Base-by-base conservation (phyloP, 37 sponge, comb jelly and placozoan genomes). In the Ephydatia muelleri region DNA sequence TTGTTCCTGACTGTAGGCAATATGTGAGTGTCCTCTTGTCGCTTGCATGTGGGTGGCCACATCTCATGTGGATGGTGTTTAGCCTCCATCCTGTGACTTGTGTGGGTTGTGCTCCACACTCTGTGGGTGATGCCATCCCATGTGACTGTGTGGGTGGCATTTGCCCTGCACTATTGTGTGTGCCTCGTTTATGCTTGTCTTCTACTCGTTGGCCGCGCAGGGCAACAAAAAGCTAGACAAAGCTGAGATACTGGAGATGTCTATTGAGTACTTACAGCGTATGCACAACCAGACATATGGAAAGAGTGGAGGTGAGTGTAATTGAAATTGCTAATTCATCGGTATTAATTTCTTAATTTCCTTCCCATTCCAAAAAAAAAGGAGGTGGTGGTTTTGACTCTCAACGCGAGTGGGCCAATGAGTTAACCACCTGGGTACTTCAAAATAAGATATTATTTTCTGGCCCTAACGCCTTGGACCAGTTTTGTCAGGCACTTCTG, bases 231-330 rank as follows among this genome's bases (percentile, higher is more conserved):
- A 95, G 79, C 82, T 95, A 67, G 95, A 95, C 90, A 95, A 95
- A 76, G 95, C 95, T 14, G 95, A 95, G 38, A 92, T 95, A 23
- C 81, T 95, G n/a, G 95, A 95, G 79, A 95, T 95, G 95, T 70
- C 87, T 26, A 95, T 95, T 48, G 93, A 92, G 26, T 95, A 92
- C 49, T 57, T 95, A 13, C 87, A 89, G 68, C 64, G 90, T 49
- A 49, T 95, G 35, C 92, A 91, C 33, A 67, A 73, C 23, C 93
- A 93, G 70, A 75, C 49, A 27, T 25, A 74, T 28, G 86, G 88
- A 33, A 40, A 38, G 26, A 2, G 38, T 5, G 75, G 84, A 65
- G 73, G 89, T 76, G 19, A 5, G 85, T 9, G n/a, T n/a, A 82
- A 57, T 31, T 85, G 70, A 68, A 78, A 68, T 38, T 1, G 65